phyloP scores from a whole-genome alignment of 2,888 invertebrate genomes.

The Branchipolynoe longqiensis region DNA sequence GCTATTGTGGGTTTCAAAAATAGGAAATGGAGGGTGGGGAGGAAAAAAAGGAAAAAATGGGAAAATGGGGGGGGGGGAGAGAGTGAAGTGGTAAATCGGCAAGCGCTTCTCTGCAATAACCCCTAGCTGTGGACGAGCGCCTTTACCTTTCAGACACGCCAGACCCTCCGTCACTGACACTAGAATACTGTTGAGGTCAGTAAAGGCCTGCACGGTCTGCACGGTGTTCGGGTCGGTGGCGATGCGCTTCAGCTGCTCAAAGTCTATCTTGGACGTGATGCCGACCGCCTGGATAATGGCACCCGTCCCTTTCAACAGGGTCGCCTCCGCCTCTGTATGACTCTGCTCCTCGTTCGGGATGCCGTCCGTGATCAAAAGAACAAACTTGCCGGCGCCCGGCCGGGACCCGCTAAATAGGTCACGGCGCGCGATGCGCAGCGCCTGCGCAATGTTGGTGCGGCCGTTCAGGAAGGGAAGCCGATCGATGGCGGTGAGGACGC shows the following conservation, averaged over 20 bases:
- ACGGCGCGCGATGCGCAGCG: not conserved
- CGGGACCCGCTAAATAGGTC: not conserved
- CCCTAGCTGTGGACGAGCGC: too few relatives aligned
- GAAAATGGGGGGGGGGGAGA: too few relatives aligned
- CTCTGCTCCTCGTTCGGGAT: not conserved
- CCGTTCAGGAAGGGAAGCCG: not conserved
- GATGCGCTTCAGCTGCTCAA: not conserved
- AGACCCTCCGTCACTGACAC: not conserved
- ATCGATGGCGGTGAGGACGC: not conserved
- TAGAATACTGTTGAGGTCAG: not conserved
- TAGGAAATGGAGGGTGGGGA: too few relatives aligned
- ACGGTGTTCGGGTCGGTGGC: not conserved
- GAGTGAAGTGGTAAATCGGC: too few relatives aligned
- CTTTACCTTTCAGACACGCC: conserved; percentile 24
- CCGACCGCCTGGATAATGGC: conserved; percentile 26
- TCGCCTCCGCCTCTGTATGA: conserved; percentile 4
- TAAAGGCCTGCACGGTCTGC: not conserved
- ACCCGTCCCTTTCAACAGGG: conserved; percentile 15
- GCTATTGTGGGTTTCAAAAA: too few relatives aligned
- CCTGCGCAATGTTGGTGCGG: conserved; percentile 25
- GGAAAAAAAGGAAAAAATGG: too few relatives aligned
- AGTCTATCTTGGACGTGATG: conserved; percentile 1
- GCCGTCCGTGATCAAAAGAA: conserved; percentile 12
- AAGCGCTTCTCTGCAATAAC: too few relatives aligned
- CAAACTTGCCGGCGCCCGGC: not conserved